Evolutionary conservation across 1,140 invertebrate genomes (phyloP).

Genomic region (Caenorhabditis elegans): WBcel235 BX284605.5:11951501-11952000

Average conservation of each 20-base stretch:
- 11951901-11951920: neutral
- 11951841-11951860: constrained; percentile 17
- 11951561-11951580: neutral
- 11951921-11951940: neutral
- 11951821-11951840: constrained; percentile 30
- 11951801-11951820: constrained; percentile 21
- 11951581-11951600: constrained; percentile 23
- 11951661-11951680: constrained; percentile 1
- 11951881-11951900: neutral
- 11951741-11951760: neutral
- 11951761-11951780: constrained; percentile 21
- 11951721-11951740: neutral
- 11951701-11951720: no score
- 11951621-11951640: neutral
- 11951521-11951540: neutral
- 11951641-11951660: neutral
- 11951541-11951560: neutral
- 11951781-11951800: constrained; percentile 24
- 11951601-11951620: neutral
- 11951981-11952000: neutral
- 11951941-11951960: neutral
- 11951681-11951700: no score
- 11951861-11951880: neutral
- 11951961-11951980: constrained; percentile 15
- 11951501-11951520: neutral